phyloP scores from a whole-genome alignment of 2,797 vertebrate genomes.

The Anas capensis region DNA sequence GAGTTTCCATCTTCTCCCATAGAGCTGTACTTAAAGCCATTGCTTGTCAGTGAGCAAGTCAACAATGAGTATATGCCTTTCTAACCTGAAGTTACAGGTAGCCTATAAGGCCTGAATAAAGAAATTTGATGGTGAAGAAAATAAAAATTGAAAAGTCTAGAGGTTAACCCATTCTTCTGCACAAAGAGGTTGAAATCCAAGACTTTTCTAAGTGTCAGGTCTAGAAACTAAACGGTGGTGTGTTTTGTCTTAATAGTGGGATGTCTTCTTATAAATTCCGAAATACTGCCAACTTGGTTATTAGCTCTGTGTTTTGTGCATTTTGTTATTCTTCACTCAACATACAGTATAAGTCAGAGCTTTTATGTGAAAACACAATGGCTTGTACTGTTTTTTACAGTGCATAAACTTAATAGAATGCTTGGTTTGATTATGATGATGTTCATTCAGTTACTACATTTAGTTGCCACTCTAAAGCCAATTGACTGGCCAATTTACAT shows the following conservation, averaged over 20 bases:
- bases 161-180: not conserved
- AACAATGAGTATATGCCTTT: not conserved
- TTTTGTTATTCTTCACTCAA: not conserved
- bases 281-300: not conserved
- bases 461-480: not conserved
- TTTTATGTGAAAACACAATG: not conserved
- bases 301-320: not conserved
- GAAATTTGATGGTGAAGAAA: not conserved
- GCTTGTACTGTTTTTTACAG: not conserved
- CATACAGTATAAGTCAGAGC: not conserved
- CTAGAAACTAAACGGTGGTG: not conserved
- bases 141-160: not conserved
- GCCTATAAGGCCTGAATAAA: not conserved
- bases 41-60: not conserved
- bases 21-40: not conserved
- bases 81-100: not conserved
- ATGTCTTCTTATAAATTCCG: not conserved
- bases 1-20: not conserved
- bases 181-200: not conserved
- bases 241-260: not conserved
- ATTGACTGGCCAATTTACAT: not conserved
- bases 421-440: not conserved
- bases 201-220: not conserved
- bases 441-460: not conserved
- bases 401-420: not conserved